Evolutionary conservation across 2,888 invertebrate genomes (phyloP).

Genomic region (Diarsia mendica): DNA sequence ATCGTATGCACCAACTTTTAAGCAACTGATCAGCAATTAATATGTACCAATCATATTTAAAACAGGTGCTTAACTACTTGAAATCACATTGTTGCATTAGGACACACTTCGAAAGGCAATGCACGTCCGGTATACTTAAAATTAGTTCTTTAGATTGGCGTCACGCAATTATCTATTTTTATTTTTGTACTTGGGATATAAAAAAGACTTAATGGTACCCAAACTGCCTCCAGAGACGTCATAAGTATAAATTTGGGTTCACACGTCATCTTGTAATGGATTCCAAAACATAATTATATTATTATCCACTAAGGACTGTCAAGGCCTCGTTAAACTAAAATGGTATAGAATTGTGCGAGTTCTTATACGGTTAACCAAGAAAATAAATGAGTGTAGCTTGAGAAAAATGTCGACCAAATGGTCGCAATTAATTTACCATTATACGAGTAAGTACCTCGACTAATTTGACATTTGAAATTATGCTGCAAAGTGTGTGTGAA

Average conservation of each 20-base stretch:
- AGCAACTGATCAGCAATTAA: constrained; percentile 53
- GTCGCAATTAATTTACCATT: constrained; percentile 61
- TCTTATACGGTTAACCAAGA: constrained; percentile 75
- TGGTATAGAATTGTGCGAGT: constrained; percentile 68
- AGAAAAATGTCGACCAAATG: constrained; percentile 64
- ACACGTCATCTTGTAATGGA: constrained; percentile 81
- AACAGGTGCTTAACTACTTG: constrained; percentile 30
- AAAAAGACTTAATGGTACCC: constrained; percentile 70
- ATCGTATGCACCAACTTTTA: constrained; percentile 50
- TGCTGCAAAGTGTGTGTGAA: constrained; percentile 36
- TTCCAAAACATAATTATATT: constrained; percentile 78
- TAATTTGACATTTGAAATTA: constrained; percentile 49
- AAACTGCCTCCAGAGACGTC: constrained; percentile 79
- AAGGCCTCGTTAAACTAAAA: constrained; percentile 78
- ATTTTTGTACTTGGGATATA: constrained; percentile 59
- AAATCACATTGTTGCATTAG: constrained; percentile 49
- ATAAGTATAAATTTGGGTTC: constrained; percentile 82
- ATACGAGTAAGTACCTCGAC: constrained; percentile 44
- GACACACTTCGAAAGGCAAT: constrained; percentile 42
- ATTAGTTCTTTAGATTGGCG: constrained; percentile 65
- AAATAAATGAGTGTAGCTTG: constrained; percentile 65
- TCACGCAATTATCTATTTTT: constrained; percentile 63
- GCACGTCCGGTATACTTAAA: constrained; percentile 54
- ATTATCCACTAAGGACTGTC: constrained; percentile 79
- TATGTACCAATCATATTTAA: constrained; percentile 42